Percentiles rank a stretch among this genome's conserved stretches.
Conservation (phyloP, 2,888 invertebrate genomes). For the Galerucella pusilla region DNA sequence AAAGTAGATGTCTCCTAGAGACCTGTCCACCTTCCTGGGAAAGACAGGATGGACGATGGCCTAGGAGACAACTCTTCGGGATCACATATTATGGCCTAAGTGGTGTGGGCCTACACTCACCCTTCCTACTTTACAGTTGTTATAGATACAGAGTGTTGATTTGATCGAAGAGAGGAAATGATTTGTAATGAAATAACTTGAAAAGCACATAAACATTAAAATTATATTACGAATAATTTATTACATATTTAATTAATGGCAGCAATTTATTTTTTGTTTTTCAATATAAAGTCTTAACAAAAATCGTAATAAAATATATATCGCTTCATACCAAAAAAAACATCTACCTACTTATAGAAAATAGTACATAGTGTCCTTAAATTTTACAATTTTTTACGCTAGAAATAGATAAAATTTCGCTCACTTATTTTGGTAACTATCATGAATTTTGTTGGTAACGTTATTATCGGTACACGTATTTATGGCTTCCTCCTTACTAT, state of each 20-base stretch:
- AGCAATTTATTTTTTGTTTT: constrained; percentile 9
- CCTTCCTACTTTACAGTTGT: too few relatives aligned
- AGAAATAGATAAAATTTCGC: not conserved
- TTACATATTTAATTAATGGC: constrained; percentile 15
- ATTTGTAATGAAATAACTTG: too few relatives aligned
- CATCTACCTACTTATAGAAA: constrained; percentile 1
- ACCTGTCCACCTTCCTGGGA: too few relatives aligned
- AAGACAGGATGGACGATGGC: too few relatives aligned
- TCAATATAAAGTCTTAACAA: not conserved
- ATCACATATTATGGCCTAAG: too few relatives aligned
- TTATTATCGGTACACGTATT: not conserved
- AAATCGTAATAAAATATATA: not conserved
- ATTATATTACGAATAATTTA: constrained; percentile 21
- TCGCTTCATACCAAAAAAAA: not conserved
- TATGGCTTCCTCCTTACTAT: constrained; percentile 3
- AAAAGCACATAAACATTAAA: not conserved
- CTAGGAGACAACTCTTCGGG: too few relatives aligned
- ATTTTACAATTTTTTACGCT: not conserved
- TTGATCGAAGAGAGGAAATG: too few relatives aligned
- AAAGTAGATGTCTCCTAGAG: too few relatives aligned
- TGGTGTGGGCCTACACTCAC: too few relatives aligned
- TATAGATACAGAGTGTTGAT: too few relatives aligned
- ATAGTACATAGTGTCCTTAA: not conserved
- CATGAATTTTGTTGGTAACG: constrained; percentile 9
- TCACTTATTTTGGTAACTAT: constrained; percentile 10